Evolutionary conservation across 2,888 invertebrate genomes (phyloP), one percentile per base, ranked within the genome.

Genomic region (Agrochola litura): DNA sequence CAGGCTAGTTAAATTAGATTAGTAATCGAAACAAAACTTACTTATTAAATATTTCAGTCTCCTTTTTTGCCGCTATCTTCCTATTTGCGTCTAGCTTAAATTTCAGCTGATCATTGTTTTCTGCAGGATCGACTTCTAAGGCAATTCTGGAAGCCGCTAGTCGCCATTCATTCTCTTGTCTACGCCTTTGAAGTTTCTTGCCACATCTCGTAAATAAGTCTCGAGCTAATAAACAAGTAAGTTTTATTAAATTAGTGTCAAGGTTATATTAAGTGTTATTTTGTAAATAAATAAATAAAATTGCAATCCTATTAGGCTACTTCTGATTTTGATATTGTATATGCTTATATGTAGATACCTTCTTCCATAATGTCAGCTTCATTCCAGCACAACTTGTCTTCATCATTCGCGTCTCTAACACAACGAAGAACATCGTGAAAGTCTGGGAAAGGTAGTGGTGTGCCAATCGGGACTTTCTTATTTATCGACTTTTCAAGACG

Each of bases 201-300:
- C 98, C 98, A 82, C 98, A 97, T 90, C 97, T 97, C 61, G 95
- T 94, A 88, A 98, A 98, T 37, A 97, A 96, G 89, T 97, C 97
- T 84, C 97, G 96, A 6, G 98, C 97, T 97, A 70, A 70, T 56
- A 52, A 83, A 69, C 2, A 83, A 65, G 37, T 19, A 12, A 41
- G 1, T 22, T 63, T 49, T n/a, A 65, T 64, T 56, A 12, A 41
- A 79, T 78, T 66, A 37, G 52, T 64, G 10, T 22, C 30, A 66
- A 60, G 12, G 5, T 30, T 19, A 49, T 5, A 73, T 1, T 25
- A 58, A 9, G 4, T 19, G 22, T 61, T 56, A 67, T 41, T 66
- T 52, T 8, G n/a, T 65, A 43, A 65, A 30, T 30, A 46, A 52
- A 67, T 14, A 22, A 67, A 67, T 52, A 22, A 30, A 52, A 52